These are phyloP conservation scores for Labia minor DNA, from an alignment of 2,888 invertebrate genomes.

Conservation along the genomic window DNA sequence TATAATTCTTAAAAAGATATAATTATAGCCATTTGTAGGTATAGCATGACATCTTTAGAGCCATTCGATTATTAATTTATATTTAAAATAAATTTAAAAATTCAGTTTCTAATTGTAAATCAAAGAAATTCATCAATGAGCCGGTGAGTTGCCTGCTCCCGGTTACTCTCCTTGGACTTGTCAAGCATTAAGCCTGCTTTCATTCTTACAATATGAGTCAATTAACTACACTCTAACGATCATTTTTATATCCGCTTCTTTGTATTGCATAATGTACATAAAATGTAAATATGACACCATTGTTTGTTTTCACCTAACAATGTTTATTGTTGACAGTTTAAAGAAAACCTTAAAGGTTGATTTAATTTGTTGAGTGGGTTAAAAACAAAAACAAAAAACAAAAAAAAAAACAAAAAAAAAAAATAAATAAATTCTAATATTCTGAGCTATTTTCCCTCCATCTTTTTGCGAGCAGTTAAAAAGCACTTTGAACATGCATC, in stretches of 20 bases:
- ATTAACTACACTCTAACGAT: conserved; percentile 28
- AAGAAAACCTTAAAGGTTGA: conserved; percentile 28
- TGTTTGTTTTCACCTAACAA: conserved; percentile 31
- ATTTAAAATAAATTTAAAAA: neutral
- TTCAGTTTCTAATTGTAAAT: conserved; percentile 8
- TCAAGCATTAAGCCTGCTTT: conserved; percentile 26
- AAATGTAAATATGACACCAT: conserved; percentile 30
- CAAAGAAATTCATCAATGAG: neutral
- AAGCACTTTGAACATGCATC: conserved; percentile 14
- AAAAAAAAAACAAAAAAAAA: conserved; percentile 22
- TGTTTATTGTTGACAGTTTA: conserved; percentile 31
- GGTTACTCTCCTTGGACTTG: conserved; percentile 15
- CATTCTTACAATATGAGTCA: conserved; percentile 28
- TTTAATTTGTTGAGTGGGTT: conserved; percentile 29
- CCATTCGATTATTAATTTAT: neutral
- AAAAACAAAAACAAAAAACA: conserved; percentile 21
- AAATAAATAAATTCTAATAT: conserved; percentile 17
- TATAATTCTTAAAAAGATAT: conserved; percentile 18
- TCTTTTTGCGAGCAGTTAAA: conserved; percentile 24
- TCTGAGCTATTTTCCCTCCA: conserved; percentile 24
- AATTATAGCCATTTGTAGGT: neutral
- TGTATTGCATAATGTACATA: conserved; percentile 30
- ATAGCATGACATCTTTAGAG: conserved; percentile 4
- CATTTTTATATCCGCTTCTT: conserved; percentile 30
- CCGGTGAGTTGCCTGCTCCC: neutral